These are phyloP conservation scores for Mus minutoides DNA, from an alignment of 2,797 vertebrate genomes.

Conservation along the genomic window DNA sequence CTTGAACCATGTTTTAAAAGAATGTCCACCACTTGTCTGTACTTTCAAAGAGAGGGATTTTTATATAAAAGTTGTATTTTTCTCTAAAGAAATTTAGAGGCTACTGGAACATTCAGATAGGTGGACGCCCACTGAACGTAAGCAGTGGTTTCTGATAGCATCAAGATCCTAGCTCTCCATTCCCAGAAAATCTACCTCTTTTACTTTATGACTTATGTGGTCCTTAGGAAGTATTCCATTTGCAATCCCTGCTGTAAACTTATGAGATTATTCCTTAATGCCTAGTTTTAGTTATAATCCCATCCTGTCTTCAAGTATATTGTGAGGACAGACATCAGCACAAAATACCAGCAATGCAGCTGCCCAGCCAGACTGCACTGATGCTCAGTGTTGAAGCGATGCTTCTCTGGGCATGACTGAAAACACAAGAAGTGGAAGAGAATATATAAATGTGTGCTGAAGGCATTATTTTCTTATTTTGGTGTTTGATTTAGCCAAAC, in stretches of 20 bases:
- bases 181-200: background rate
- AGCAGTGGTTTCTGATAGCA: background rate
- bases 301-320: background rate
- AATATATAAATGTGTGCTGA: background rate
- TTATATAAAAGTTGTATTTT: background rate
- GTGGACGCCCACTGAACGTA: background rate
- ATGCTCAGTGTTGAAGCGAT: background rate
- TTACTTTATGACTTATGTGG: background rate
- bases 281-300: background rate
- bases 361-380: background rate
- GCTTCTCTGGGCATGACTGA: background rate
- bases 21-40: background rate
- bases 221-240: background rate
- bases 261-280: background rate
- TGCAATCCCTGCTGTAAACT: background rate
- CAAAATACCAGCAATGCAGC: background rate
- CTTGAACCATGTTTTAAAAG: background rate
- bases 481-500: background rate
- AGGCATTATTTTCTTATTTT: background rate
- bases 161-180: background rate
- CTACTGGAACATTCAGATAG: background rate
- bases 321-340: background rate
- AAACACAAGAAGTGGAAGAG: background rate
- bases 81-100: background rate
- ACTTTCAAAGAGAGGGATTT: slow-evolving; percentile 16